phyloP scores from a whole-genome alignment of 2,113 vertebrate species.

The Serilophus lunatus region DNA sequence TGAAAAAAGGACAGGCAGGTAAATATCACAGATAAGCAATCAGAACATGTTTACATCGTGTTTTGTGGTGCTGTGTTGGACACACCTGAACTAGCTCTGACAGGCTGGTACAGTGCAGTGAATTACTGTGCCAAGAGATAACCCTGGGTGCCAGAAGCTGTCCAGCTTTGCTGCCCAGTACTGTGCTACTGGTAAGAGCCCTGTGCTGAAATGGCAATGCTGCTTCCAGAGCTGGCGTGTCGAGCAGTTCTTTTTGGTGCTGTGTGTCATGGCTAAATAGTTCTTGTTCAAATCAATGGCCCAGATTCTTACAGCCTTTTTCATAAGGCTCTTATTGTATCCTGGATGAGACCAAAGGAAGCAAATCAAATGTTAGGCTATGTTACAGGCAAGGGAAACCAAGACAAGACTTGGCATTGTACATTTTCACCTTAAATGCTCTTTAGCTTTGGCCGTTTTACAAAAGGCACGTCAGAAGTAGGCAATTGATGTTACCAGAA shows the following conservation, averaged over 20 bases:
- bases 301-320: slow-evolving; percentile 14
- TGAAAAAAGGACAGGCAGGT: not conserved
- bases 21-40: not conserved
- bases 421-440: slow-evolving; percentile 35
- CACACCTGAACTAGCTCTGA: not conserved
- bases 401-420: slow-evolving; percentile 5
- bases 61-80: not conserved
- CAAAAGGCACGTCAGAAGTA: slow-evolving; percentile 24
- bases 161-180: not conserved
- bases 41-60: not conserved
- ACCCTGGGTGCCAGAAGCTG: not conserved
- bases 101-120: not conserved
- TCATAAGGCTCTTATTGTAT: slow-evolving; percentile 10
- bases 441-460: not conserved
- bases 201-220: not conserved
- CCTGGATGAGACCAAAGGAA: not conserved
- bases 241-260: not conserved
- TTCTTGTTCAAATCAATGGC: not conserved
- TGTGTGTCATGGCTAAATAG: not conserved
- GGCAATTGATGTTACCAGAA: slow-evolving; percentile 13
- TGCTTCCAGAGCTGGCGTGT: not conserved
- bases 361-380: slow-evolving; percentile 11
- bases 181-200: not conserved
- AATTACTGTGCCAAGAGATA: not conserved
- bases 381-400: not conserved